These are phyloP conservation scores for Sigmodon hispidus DNA, from an alignment of 2,113 vertebrate species.

Conservation along the genomic window DNA sequence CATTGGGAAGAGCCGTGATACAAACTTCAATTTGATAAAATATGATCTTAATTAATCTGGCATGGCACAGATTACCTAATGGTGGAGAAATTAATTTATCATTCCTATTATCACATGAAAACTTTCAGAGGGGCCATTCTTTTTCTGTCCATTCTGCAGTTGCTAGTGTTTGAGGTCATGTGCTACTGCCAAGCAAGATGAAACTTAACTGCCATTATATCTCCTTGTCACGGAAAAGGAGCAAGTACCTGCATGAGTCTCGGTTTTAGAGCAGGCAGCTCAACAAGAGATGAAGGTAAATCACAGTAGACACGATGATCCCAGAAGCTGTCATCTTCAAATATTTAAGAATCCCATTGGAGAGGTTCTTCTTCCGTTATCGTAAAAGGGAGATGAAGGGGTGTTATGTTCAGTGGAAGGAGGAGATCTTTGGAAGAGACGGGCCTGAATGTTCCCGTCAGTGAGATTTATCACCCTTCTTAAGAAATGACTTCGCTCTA, in stretches of 20 bases:
- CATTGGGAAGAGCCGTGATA: background rate
- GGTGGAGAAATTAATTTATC: background rate
- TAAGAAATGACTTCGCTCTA: constrained; percentile 22
- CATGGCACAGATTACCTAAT: background rate
- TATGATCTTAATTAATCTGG: background rate
- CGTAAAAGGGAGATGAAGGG: background rate
- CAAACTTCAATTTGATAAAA: constrained; percentile 38
- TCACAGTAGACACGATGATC: constrained; percentile 29
- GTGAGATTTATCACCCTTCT: constrained; percentile 49
- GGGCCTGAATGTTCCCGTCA: constrained; percentile 11
- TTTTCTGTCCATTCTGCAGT: background rate
- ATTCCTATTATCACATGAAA: constrained; percentile 21
- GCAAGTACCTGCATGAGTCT: background rate
- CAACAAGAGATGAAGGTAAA: constrained; percentile 9
- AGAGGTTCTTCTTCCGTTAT: constrained; percentile 25
- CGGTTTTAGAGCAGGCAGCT: background rate
- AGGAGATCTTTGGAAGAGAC: constrained; percentile 30
- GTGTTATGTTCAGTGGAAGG: background rate
- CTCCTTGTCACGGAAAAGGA: constrained; percentile 16
- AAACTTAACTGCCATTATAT: background rate
- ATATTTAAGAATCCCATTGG: constrained; percentile 13
- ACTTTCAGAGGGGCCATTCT: background rate
- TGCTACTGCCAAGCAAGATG: background rate
- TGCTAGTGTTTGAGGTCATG: background rate
- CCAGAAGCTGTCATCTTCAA: constrained; percentile 26